Percentiles rank a stretch among this genome's conserved stretches.
These are phyloP conservation scores for Apis cerana DNA, from an alignment of 1,140 invertebrate genomes.

Conservation along the genomic window DNA sequence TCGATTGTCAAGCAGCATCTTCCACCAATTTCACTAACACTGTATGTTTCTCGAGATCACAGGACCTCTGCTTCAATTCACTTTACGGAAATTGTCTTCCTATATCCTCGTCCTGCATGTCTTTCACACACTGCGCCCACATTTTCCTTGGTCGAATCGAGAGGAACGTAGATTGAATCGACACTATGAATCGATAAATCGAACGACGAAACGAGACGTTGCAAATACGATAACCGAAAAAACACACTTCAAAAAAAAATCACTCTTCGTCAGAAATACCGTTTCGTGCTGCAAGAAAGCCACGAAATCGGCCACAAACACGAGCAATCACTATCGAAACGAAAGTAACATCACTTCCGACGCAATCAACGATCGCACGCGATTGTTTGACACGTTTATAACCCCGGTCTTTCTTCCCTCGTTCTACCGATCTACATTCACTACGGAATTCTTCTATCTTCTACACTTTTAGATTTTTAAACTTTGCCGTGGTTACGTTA, in stretches of 20 bases:
- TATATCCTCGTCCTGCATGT: conserved; percentile 17
- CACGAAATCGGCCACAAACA: neutral
- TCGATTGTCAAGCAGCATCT: conserved; percentile 47
- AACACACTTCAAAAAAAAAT: conserved; percentile 7
- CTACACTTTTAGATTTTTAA: conserved; percentile 34
- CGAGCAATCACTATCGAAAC: neutral
- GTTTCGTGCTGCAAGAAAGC: neutral
- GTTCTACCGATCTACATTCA: too few relatives aligned
- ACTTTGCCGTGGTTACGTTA: conserved; percentile 1
- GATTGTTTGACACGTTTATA: conserved; percentile 5
- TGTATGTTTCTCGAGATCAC: too few relatives aligned
- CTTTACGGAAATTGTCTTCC: neutral
- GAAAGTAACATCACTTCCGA: neutral
- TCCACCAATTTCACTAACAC: conserved; percentile 28
- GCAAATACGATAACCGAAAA: neutral
- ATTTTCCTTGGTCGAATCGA: neutral
- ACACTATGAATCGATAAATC: neutral
- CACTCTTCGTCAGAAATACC: neutral
- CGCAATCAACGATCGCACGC: neutral
- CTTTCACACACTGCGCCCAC: conserved; percentile 14
- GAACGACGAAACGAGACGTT: neutral
- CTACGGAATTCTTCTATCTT: neutral
- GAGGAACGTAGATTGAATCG: neutral
- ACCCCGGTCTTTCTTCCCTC: neutral
- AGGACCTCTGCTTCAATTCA: neutral